These are phyloP conservation scores for Nymphicus hollandicus DNA, from an alignment of 2,113 vertebrate species.

Conservation along the genomic window DNA sequence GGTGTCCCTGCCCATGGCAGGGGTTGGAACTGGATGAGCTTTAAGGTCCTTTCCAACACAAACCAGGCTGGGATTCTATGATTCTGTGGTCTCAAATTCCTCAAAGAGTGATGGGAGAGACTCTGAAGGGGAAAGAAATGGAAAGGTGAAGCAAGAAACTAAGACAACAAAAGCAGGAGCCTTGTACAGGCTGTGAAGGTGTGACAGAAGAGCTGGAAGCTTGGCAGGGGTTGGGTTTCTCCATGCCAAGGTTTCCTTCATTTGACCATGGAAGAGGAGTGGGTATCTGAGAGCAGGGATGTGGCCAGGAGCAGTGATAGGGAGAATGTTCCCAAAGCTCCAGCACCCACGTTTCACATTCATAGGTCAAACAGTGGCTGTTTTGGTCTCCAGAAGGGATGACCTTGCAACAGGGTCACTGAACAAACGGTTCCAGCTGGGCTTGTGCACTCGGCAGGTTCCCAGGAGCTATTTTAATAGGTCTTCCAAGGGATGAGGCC, in stretches of 20 bases:
- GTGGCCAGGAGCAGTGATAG: rapidly evolving
- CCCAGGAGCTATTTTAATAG: conserved; percentile 41
- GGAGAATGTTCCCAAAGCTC: background rate
- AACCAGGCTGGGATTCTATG: background rate
- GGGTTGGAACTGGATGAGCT: background rate
- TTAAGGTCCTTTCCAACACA: background rate
- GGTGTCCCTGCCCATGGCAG: background rate
- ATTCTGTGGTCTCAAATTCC: background rate
- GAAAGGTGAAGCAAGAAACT: background rate
- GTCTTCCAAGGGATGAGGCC: background rate
- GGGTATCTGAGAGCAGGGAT: background rate
- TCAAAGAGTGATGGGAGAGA: rapidly evolving
- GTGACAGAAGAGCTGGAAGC: background rate
- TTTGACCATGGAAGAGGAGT: background rate
- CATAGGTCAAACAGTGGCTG: rapidly evolving
- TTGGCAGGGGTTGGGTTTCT: rapidly evolving
- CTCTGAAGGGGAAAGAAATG: rapidly evolving
- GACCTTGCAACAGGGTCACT: conserved; percentile 3
- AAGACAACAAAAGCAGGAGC: background rate
- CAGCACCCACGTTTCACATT: rapidly evolving
- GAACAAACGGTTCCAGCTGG: conserved; percentile 36
- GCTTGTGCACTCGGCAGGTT: background rate
- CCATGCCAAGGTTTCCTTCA: rapidly evolving
- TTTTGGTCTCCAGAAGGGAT: background rate
- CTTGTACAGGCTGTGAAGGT: rapidly evolving